phyloP scores from a whole-genome alignment of 2,888 invertebrate species.

The Glyphotaelius pellucidus region DNA sequence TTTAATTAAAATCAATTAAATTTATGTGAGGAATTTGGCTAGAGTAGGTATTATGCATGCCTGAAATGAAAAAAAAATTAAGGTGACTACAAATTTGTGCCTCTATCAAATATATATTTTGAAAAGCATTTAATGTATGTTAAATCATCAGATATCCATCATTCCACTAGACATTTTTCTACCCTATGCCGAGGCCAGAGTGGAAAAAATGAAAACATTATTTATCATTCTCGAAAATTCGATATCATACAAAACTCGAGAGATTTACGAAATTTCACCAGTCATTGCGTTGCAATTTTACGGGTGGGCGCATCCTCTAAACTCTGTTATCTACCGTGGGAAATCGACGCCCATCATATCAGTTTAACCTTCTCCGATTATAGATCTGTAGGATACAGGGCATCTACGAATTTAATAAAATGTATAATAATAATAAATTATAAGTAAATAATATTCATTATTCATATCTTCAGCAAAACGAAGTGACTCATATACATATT shows the following conservation, averaged over 20 bases:
- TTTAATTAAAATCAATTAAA: neutral
- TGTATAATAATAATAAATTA: neutral
- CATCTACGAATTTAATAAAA: neutral
- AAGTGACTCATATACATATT: neutral
- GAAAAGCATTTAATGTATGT: too few relatives aligned
- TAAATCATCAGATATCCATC: neutral
- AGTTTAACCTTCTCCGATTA: neutral
- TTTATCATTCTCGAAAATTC: neutral
- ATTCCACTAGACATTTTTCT: neutral
- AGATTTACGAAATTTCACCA: slow-evolving; percentile 43
- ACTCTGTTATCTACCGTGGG: slow-evolving; percentile 27
- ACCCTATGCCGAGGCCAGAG: neutral
- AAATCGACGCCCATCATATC: neutral
- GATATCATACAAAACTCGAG: slow-evolving; percentile 32
- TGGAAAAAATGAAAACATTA: slow-evolving; percentile 22
- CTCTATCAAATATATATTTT: neutral
- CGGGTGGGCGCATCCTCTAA: slow-evolving; percentile 10
- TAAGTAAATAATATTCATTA: neutral
- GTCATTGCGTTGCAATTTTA: slow-evolving; percentile 46
- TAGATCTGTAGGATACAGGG: neutral
- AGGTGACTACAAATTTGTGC: neutral
- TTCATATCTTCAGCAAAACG: neutral
- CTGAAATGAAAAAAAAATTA: neutral
- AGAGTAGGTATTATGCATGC: too few relatives aligned
- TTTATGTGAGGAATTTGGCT: neutral